These are phyloP conservation scores for Platygyra sinensis DNA, from an alignment of 64 coral and sea anemone genomes.

Conservation along the genomic window DNA sequence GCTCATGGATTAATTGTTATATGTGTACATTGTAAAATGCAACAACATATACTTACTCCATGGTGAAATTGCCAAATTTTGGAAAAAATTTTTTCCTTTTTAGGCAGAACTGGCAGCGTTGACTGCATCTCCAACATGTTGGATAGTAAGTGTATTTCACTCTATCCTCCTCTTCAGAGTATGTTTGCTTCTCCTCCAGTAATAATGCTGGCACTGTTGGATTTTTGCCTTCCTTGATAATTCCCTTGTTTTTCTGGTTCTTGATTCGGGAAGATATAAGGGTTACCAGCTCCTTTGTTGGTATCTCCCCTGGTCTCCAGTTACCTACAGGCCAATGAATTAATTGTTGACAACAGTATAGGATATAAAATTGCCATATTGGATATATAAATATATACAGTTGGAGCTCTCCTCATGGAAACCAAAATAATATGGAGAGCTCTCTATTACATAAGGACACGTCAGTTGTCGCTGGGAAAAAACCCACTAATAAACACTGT, in stretches of 20 bases:
- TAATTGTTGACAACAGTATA: background rate
- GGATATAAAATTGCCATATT: too few relatives aligned
- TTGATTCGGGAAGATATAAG: constrained; percentile 49
- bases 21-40: background rate
- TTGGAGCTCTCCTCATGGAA: too few relatives aligned
- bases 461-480: too few relatives aligned
- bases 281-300: constrained; percentile 37
- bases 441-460: too few relatives aligned
- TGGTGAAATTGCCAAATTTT: constrained; percentile 22
- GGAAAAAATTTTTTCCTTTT: constrained; percentile 28
- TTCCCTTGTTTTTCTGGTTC: constrained; percentile 6
- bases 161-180: background rate
- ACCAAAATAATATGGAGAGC: too few relatives aligned
- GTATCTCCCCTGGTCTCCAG: constrained; percentile 51
- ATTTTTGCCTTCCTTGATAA: constrained; percentile 11
- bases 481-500: too few relatives aligned
- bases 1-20: background rate
- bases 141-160: constrained; percentile 4
- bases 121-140: too few relatives aligned
- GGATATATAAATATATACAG: too few relatives aligned
- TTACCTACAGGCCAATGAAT: background rate
- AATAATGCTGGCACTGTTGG: constrained; percentile 43
- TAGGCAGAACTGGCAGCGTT: constrained; percentile 2
- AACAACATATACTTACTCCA: constrained; percentile 1
- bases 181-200: background rate